Percentiles rank a stretch among this genome's conserved stretches.
These are phyloP conservation scores for Lanius collurio DNA, from an alignment of 2,113 vertebrate genomes.

Conservation along the genomic window DNA sequence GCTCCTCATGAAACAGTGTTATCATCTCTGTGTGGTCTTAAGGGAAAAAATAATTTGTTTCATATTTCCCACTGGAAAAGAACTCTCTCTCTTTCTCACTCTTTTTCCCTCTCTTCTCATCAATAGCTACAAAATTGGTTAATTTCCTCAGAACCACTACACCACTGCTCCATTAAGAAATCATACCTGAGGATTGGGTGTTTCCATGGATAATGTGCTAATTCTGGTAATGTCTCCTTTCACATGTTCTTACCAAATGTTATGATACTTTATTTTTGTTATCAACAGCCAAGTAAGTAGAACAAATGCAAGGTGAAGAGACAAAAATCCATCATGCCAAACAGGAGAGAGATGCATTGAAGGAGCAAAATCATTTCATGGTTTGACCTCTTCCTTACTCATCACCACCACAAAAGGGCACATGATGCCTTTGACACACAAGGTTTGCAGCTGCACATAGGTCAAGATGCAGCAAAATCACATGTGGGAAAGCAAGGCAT, in stretches of 20 bases:
- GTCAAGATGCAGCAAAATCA: neutral
- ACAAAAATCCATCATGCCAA: fast-evolving
- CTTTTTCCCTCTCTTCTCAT: neutral
- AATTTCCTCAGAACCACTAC: neutral
- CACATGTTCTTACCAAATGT: neutral
- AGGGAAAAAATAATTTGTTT: conserved; percentile 8
- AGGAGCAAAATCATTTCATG: neutral
- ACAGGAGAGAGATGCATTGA: neutral
- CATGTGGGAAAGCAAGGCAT: neutral
- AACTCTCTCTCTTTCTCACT: neutral
- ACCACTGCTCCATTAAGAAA: neutral
- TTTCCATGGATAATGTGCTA: neutral
- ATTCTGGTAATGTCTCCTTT: neutral
- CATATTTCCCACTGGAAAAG: neutral
- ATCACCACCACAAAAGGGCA: neutral
- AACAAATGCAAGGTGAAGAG: neutral
- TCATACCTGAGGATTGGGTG: fast-evolving
- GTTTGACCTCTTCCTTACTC: neutral
- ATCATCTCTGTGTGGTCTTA: neutral
- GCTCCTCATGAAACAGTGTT: neutral
- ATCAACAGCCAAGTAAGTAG: neutral
- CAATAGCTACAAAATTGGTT: neutral
- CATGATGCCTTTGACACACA: neutral
- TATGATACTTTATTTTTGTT: neutral
- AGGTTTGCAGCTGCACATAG: neutral